These are phyloP conservation scores for Watsonalla cultraria DNA, from an alignment of 2,888 invertebrate genomes.

Conservation along the genomic window DNA sequence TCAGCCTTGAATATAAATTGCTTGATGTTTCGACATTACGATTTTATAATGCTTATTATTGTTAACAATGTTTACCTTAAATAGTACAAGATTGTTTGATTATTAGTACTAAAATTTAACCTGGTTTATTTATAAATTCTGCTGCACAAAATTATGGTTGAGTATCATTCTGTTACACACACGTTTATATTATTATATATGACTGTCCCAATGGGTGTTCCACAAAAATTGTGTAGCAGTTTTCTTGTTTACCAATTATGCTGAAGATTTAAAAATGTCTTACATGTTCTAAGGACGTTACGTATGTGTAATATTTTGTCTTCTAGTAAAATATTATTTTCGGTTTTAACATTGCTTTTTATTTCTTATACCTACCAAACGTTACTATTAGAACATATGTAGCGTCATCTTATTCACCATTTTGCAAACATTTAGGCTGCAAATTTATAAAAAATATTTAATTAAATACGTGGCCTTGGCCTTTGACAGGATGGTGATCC, in stretches of 20 bases:
- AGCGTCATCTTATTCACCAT: no score
- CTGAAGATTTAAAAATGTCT: conserved; percentile 48
- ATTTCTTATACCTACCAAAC: conserved; percentile 8
- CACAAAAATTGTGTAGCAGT: conserved; percentile 52
- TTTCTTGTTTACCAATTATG: conserved; percentile 48
- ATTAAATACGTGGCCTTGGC: no score
- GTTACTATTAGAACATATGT: no score
- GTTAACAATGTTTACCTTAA: conserved; percentile 38
- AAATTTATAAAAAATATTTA: no score
- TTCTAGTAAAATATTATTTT: conserved; percentile 77
- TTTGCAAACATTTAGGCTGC: no score
- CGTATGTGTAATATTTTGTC: conserved; percentile 68
- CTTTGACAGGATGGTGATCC: no score
- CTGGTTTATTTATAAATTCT: conserved; percentile 8
- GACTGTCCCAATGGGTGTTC: conserved; percentile 55
- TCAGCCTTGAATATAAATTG: not conserved
- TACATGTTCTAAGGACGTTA: conserved; percentile 48
- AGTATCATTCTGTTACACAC: conserved; percentile 26
- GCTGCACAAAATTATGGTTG: conserved; percentile 41
- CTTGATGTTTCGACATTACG: conserved; percentile 10
- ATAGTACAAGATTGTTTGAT: conserved; percentile 42
- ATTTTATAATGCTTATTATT: conserved; percentile 14
- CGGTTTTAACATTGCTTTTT: conserved; percentile 58
- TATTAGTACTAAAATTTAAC: conserved; percentile 18
- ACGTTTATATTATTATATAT: conserved; percentile 14